Percentiles rank a stretch among this genome's conserved stretches.
phyloP scores from a whole-genome alignment of 2,113 vertebrate genomes.

The Gambusia affinis region DNA sequence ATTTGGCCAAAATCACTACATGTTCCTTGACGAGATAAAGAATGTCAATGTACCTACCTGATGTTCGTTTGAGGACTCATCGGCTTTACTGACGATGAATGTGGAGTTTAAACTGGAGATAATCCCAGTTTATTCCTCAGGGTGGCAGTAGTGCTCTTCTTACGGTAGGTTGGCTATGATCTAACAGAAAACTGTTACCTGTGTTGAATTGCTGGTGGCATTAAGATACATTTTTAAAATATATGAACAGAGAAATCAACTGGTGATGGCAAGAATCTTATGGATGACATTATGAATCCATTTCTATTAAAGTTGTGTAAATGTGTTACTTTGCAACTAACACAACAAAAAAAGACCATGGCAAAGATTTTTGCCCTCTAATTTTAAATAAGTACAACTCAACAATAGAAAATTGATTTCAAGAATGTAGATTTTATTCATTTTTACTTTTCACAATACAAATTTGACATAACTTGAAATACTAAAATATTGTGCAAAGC shows the following conservation, averaged over 20 bases:
- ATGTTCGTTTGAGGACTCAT: not conserved
- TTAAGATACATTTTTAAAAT: not conserved
- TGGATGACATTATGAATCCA: not conserved
- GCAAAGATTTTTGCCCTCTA: too few species aligned
- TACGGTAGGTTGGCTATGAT: not conserved
- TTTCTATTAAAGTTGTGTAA: not conserved
- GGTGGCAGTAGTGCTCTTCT: constrained; percentile 43
- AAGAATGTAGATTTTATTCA: too few species aligned
- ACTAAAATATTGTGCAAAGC: too few species aligned
- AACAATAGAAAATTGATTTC: too few species aligned
- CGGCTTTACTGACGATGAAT: not conserved
- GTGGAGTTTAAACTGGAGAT: not conserved
- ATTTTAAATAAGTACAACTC: too few species aligned
- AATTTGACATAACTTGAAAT: too few species aligned
- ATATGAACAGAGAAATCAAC: not conserved
- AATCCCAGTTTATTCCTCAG: constrained; percentile 15
- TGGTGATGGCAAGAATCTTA: not conserved
- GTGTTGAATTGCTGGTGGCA: not conserved
- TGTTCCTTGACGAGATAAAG: too few species aligned
- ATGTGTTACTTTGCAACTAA: not conserved
- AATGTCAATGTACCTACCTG: not conserved
- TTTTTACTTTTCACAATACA: too few species aligned
- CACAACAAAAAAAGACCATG: not conserved
- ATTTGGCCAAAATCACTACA: not conserved
- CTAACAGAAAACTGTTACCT: not conserved